These are phyloP conservation scores for Cyrtodaria siliqua DNA, from an alignment of 2,888 invertebrate species.

Conservation along the genomic window DNA sequence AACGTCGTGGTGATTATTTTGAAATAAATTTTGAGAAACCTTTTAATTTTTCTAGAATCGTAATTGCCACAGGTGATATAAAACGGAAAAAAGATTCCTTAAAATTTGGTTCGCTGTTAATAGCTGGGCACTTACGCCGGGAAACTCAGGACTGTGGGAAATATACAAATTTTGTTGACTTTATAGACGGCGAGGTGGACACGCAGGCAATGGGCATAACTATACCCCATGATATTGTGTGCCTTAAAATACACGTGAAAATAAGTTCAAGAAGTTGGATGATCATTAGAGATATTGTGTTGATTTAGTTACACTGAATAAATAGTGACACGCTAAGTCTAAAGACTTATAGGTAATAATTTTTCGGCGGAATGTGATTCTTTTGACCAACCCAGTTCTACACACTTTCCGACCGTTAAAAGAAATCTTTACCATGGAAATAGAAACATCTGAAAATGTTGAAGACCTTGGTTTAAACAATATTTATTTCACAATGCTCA, in stretches of 20 bases:
- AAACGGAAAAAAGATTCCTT: slow-evolving; percentile 45
- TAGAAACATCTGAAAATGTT: no score
- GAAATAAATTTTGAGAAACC: slow-evolving; percentile 58
- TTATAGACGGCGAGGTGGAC: slow-evolving; percentile 56
- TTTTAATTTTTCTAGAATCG: slow-evolving; percentile 60
- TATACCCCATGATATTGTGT: slow-evolving; percentile 25
- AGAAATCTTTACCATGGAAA: no score
- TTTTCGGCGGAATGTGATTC: no score
- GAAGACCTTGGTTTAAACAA: no score
- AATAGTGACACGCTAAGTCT: no score
- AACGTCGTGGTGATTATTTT: slow-evolving; percentile 48
- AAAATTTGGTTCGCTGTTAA: not conserved
- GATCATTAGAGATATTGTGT: slow-evolving; percentile 32
- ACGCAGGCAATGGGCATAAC: slow-evolving; percentile 46
- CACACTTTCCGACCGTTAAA: no score
- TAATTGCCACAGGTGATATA: slow-evolving; percentile 63
- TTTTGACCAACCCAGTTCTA: no score
- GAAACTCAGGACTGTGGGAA: slow-evolving; percentile 4
- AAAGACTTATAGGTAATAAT: no score
- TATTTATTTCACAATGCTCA: no score
- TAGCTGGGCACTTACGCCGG: not conserved
- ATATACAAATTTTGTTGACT: slow-evolving; percentile 1
- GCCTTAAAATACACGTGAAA: slow-evolving; percentile 22
- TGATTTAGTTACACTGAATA: not conserved
- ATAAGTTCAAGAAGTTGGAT: slow-evolving; percentile 25